Base-by-base conservation (phyloP, 2,113 vertebrate genomes). In the Peromyscus maniculatus region DNA sequence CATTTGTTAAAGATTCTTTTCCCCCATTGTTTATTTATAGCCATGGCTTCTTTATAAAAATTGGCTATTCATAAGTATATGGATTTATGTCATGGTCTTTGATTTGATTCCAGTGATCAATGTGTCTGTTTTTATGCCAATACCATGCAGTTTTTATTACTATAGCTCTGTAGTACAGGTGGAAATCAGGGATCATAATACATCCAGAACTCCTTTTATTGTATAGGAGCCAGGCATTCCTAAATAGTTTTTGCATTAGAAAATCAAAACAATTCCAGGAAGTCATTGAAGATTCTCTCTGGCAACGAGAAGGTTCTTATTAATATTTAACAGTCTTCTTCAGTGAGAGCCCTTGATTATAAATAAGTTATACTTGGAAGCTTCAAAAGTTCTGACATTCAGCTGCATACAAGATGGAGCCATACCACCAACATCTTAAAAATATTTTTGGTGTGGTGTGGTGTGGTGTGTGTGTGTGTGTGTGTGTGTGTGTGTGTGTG, bases 371-470 rank as follows among this genome's bases (percentile, higher is more conserved):
- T 43, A 33, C 33, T 71, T 95, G 43, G 62, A n/a, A 89, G 16
- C 46, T 93, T 91, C 72, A 59, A 93, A 89, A 91, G 39, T 79
- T 67, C 72, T 77, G 75, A 10, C 43, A 78, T 78, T 94, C 16
- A 72, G 10, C 26, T 87, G 33, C 16, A 89, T 71, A 21, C 12
- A 22, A 94, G 26, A 15, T 52, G 0, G 3, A 26, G 4, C 7
- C 43, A 33, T 12, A 52, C 15, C 26, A 67, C 8, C 22, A 78
- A 36, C 36, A 33, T 43, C 62, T 95, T 55, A 22, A n/a, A 39
- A 91, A 31, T 5, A 43, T 95, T 31, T 24, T 74, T 6, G 12
- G 24, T 79, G 49, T 82, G 79, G 17, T 75, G 39, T 75, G 36
- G 19, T 72, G 3, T 72, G 49, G 49, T 55, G 46, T 39, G 15